A percentile compares a stretch with the other conserved stretches of the same genome.
phyloP scores from a whole-genome alignment of 2,888 invertebrate species.

The Trichopria drosophilae region DNA sequence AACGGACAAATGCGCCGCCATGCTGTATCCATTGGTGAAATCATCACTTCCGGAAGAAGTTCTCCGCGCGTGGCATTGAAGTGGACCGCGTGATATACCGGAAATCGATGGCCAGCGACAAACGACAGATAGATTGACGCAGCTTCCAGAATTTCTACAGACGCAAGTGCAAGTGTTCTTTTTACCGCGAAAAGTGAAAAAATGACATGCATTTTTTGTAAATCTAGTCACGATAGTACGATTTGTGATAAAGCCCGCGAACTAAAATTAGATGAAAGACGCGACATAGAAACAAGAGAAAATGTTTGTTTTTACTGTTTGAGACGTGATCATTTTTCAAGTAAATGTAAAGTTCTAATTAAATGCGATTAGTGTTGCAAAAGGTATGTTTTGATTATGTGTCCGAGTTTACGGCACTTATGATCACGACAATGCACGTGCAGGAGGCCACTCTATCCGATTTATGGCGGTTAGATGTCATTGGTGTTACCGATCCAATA shows the following conservation, averaged over 20 bases:
- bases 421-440: slow-evolving; percentile 9
- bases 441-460: slow-evolving; percentile 29
- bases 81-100: slow-evolving; percentile 6
- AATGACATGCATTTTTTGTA: background rate
- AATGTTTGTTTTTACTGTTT: no score
- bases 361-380: slow-evolving; percentile 1
- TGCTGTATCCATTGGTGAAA: no score
- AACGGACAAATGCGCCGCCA: no score
- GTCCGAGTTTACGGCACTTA: no score
- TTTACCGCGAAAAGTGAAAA: background rate
- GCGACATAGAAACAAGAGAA: no score
- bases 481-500: slow-evolving; percentile 39
- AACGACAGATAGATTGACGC: background rate
- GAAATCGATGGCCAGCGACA: background rate
- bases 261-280: background rate
- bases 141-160: slow-evolving; percentile 2
- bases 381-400: slow-evolving; percentile 1
- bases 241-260: slow-evolving; percentile 1
- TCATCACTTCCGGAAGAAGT: no score
- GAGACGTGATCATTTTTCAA: no score
- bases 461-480: slow-evolving; percentile 41
- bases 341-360: no score
- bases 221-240: background rate
- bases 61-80: slow-evolving; percentile 24
- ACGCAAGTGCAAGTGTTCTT: background rate